Percentiles rank a stretch among this genome's conserved stretches.
phyloP scores from a whole-genome alignment of 2,888 invertebrate genomes.

The Drosophila macrospina region DNA sequence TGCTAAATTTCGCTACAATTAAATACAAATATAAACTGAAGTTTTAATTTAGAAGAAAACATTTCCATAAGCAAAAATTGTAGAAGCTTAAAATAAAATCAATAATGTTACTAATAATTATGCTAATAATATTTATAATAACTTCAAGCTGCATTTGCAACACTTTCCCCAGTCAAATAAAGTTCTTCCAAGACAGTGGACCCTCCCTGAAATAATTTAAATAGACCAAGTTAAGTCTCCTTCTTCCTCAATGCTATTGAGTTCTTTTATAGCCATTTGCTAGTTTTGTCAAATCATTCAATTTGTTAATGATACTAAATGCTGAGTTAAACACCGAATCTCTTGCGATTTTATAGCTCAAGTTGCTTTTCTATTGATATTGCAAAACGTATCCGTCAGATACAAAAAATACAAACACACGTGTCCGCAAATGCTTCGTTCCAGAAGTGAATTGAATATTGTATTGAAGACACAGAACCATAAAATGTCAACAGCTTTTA shows the following conservation, averaged over 20 bases:
- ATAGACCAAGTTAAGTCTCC: conserved; percentile 29
- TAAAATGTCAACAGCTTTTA: conserved; percentile 50
- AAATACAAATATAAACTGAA: too few species aligned
- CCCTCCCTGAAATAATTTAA: conserved; percentile 20
- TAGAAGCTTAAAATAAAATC: too few species aligned
- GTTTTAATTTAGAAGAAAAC: too few species aligned
- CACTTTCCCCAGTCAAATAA: too few species aligned
- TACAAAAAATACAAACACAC: not conserved
- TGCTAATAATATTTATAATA: too few species aligned
- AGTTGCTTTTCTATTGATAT: conserved; percentile 4
- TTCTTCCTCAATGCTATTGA: too few species aligned
- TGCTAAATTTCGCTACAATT: too few species aligned
- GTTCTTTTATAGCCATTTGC: conserved; percentile 25
- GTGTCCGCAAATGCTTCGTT: conserved; percentile 35
- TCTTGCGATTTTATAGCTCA: conserved; percentile 23
- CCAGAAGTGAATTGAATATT: conserved; percentile 27
- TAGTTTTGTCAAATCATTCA: conserved; percentile 43
- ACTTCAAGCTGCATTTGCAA: not conserved
- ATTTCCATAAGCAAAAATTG: too few species aligned
- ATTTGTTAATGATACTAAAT: conserved; percentile 55
- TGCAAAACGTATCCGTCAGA: not conserved
- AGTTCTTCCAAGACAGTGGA: conserved; percentile 20
- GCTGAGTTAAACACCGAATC: conserved; percentile 38
- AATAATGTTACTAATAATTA: too few species aligned
- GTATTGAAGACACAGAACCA: conserved; percentile 31